Percentiles rank a stretch among this genome's conserved stretches.
Evolutionary conservation across 2,888 invertebrate species (phyloP).

Genomic region (Tenthredo scrophulariae): DNA sequence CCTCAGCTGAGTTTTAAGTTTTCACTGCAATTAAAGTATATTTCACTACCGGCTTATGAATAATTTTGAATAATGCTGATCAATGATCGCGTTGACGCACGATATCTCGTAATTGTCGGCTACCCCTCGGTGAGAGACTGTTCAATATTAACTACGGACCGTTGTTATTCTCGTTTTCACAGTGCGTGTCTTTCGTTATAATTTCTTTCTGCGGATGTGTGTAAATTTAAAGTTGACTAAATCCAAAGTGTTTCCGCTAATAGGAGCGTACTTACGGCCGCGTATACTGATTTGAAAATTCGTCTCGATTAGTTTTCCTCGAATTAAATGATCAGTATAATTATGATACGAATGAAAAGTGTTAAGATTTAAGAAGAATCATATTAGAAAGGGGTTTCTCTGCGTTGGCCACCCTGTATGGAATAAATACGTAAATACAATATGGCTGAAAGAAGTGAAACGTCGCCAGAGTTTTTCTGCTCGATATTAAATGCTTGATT

Average conservation of each 20-base stretch:
- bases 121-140: background rate
- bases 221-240: background rate
- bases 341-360: background rate
- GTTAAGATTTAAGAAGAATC: background rate
- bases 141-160: background rate
- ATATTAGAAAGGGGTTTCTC: background rate
- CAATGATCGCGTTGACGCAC: background rate
- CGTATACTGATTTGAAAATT: background rate
- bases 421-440: conserved; percentile 74
- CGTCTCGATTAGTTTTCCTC: background rate
- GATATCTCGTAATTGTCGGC: too few species aligned
- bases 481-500: conserved; percentile 59
- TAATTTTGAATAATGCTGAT: conserved; percentile 13
- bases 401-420: conserved; percentile 34
- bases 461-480: conserved; percentile 58
- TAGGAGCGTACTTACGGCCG: background rate
- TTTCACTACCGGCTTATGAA: background rate
- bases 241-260: background rate
- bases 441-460: conserved; percentile 72
- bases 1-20: conserved; percentile 2
- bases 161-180: background rate
- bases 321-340: background rate
- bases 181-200: background rate
- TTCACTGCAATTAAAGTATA: conserved; percentile 11
- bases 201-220: background rate